A percentile compares a stretch with the other conserved stretches of the same genome.
These are phyloP conservation scores for Catalaphyllia jardinei DNA, from an alignment of 64 coral and sea anemone genomes.

Conservation along the genomic window DNA sequence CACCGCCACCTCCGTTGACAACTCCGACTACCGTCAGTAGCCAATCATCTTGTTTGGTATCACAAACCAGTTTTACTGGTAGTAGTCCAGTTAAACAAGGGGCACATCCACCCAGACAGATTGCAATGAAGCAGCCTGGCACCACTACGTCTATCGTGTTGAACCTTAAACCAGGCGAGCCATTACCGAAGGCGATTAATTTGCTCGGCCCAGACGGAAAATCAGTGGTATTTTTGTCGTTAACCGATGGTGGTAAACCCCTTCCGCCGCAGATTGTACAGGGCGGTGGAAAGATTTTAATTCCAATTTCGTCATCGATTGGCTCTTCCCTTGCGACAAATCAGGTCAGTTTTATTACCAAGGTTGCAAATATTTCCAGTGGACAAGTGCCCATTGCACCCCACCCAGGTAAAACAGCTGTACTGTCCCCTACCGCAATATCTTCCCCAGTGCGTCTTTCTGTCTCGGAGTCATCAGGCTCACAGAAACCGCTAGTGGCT, in stretches of 20 bases:
- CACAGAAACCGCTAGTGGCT: neutral
- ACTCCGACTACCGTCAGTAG: neutral
- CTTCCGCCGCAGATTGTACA: neutral
- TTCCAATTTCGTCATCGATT: conserved; percentile 5
- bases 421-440: neutral
- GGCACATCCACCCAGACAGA: conserved; percentile 3
- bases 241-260: conserved; percentile 25
- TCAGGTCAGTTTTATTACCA: neutral
- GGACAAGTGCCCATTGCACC: conserved; percentile 24
- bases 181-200: conserved; percentile 21
- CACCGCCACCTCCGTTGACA: neutral
- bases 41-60: neutral
- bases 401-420: neutral
- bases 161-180: conserved; percentile 31
- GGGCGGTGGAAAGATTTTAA: conserved; percentile 15
- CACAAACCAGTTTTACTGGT: neutral
- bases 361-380: neutral
- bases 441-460: neutral
- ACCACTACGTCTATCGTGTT: conserved; percentile 9
- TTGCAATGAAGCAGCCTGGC: conserved; percentile 26
- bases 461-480: neutral
- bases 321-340: neutral
- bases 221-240: conserved; percentile 2
- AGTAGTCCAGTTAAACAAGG: neutral
- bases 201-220: conserved; percentile 28